These are phyloP conservation scores for Octomys mimax DNA, from an alignment of 2,797 vertebrate genomes.

Conservation along the genomic window DNA sequence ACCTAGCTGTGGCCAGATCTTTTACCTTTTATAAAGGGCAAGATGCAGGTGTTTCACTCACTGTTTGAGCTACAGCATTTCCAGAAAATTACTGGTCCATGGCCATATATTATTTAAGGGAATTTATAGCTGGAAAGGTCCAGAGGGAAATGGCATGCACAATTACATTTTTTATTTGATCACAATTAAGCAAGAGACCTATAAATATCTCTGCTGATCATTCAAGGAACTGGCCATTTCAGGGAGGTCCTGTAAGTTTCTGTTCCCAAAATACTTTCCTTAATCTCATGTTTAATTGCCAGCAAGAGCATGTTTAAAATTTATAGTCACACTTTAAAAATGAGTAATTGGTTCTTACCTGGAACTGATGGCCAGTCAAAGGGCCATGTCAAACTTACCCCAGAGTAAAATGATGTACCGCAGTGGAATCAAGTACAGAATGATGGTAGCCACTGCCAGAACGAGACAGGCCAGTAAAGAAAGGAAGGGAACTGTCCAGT, in stretches of 20 bases:
- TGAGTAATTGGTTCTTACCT: constrained; percentile 69
- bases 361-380: constrained; percentile 49
- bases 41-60: constrained; percentile 42
- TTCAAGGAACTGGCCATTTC: constrained; percentile 61
- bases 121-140: constrained; percentile 41
- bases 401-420: constrained; percentile 96
- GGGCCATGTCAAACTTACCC: constrained; percentile 92
- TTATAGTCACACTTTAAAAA: constrained; percentile 68
- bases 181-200: constrained; percentile 47
- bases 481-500: constrained; percentile 97
- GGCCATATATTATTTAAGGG: constrained; percentile 40
- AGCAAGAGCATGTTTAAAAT: constrained; percentile 73
- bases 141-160: constrained; percentile 27
- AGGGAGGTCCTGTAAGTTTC: constrained; percentile 68
- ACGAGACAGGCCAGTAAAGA: constrained; percentile 93
- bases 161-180: constrained; percentile 66
- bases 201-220: not conserved
- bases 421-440: constrained; percentile 94
- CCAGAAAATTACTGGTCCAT: constrained; percentile 11
- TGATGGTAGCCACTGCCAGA: constrained; percentile 89
- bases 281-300: constrained; percentile 67
- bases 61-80: not conserved
- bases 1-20: not conserved
- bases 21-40: not conserved
- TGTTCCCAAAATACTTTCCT: constrained; percentile 57